These are phyloP conservation scores for Seriola quinqueradiata DNA, from an alignment of 2,113 vertebrate genomes.

Conservation along the genomic window DNA sequence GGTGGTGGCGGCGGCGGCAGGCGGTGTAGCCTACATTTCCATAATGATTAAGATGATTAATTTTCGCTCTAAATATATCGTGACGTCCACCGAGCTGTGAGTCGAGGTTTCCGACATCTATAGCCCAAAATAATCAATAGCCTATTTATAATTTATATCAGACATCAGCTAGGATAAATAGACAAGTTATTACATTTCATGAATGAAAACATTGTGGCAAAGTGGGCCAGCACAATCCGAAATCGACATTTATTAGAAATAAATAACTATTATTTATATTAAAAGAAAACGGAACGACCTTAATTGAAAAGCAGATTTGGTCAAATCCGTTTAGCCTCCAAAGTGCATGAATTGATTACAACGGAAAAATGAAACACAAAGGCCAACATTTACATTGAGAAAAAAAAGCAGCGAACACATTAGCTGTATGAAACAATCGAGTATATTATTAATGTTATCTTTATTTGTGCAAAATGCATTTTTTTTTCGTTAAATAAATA, in stretches of 20 bases:
- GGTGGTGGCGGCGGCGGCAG: slow-evolving; percentile 37
- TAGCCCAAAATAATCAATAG: slow-evolving; percentile 59
- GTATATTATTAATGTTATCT: slow-evolving; percentile 10
- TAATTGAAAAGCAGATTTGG: slow-evolving; percentile 46
- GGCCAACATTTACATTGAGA: slow-evolving; percentile 47
- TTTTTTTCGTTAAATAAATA: slow-evolving; percentile 59
- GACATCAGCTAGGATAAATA: slow-evolving; percentile 19
- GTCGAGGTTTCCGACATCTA: slow-evolving; percentile 55
- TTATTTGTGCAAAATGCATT: slow-evolving; percentile 29
- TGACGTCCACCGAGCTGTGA: slow-evolving; percentile 44
- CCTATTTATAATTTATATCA: slow-evolving; percentile 59
- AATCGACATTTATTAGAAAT: slow-evolving; percentile 23
- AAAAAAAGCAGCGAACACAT: slow-evolving; percentile 16
- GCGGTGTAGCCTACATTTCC: slow-evolving; percentile 58
- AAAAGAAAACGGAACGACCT: neutral
- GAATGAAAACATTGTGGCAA: slow-evolving; percentile 55
- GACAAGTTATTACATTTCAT: slow-evolving; percentile 42
- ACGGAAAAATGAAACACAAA: slow-evolving; percentile 43
- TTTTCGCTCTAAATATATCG: slow-evolving; percentile 70
- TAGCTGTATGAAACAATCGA: slow-evolving; percentile 24
- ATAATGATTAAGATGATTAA: slow-evolving; percentile 73
- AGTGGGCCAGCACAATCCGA: slow-evolving; percentile 17
- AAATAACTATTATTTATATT: slow-evolving; percentile 2
- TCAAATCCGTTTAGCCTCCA: slow-evolving; percentile 31
- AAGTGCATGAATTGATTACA: slow-evolving; percentile 50